These are phyloP conservation scores for Rhamphomyia laevipes DNA, from an alignment of 2,888 invertebrate genomes.

Conservation along the genomic window DNA sequence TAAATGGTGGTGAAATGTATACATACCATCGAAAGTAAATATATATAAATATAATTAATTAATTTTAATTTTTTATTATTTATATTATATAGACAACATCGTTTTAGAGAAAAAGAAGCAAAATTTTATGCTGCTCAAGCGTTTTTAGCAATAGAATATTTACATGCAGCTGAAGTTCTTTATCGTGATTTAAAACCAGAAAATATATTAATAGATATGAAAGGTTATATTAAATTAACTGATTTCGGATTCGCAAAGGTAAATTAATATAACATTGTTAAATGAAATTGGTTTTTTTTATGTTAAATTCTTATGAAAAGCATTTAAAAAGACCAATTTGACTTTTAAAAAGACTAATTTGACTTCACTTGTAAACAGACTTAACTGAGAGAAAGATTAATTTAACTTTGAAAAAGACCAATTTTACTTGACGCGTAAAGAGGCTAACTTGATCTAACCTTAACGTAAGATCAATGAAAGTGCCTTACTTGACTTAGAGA, in stretches of 20 bases:
- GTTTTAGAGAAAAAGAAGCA: constrained; percentile 65
- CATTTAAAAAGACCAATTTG: too few relatives aligned
- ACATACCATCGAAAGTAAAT: constrained; percentile 49
- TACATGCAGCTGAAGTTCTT: constrained; percentile 75
- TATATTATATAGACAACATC: constrained; percentile 25
- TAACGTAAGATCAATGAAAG: too few relatives aligned
- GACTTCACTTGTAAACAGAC: too few relatives aligned
- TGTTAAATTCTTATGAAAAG: too few relatives aligned
- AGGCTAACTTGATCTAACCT: too few relatives aligned
- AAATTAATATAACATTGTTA: too few relatives aligned
- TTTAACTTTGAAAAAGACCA: neutral
- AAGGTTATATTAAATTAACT: constrained; percentile 75
- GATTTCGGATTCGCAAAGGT: constrained; percentile 94
- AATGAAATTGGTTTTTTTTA: too few relatives aligned
- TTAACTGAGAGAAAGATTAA: too few relatives aligned
- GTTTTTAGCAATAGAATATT: constrained; percentile 77
- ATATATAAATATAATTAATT: constrained; percentile 17
- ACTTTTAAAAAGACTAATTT: too few relatives aligned
- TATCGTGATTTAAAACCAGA: constrained; percentile 90
- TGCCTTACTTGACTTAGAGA: too few relatives aligned
- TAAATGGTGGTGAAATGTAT: constrained; percentile 82
- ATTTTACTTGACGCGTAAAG: too few relatives aligned
- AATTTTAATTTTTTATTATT: neutral
- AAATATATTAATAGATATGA: constrained; percentile 69
- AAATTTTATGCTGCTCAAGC: constrained; percentile 90